phyloP scores from a whole-genome alignment of 2,797 vertebrate species.

The Phaenicophaeus curvirostris region DNA sequence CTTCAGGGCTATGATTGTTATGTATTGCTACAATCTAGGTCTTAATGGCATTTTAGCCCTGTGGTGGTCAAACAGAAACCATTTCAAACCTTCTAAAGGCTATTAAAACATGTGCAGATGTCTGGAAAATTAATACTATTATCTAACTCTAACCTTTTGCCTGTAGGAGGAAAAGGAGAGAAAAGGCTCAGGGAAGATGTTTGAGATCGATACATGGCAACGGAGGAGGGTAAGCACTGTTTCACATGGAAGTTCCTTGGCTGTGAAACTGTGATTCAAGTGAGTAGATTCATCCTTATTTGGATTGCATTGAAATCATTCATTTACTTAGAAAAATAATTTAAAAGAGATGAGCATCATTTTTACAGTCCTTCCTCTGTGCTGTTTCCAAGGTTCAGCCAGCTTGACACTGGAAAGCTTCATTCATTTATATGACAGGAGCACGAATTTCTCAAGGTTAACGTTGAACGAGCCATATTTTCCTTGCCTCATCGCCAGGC shows the following conservation, averaged over 20 bases:
- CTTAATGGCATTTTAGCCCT: conserved; percentile 80
- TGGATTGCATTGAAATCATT: conserved; percentile 43
- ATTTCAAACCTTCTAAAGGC: conserved; percentile 78
- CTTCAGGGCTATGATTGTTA: conserved; percentile 70
- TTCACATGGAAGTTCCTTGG: conserved; percentile 55
- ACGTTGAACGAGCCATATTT: conserved; percentile 41
- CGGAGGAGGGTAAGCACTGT: conserved; percentile 41
- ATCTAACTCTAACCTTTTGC: conserved; percentile 79
- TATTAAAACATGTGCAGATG: conserved; percentile 83
- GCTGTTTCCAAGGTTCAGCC: conserved; percentile 46
- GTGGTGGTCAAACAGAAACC: conserved; percentile 77
- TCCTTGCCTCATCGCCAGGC: conserved; percentile 32
- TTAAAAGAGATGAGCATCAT: conserved; percentile 18
- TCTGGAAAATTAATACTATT: conserved; percentile 84
- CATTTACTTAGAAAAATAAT: conserved; percentile 63
- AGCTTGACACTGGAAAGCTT: not conserved
- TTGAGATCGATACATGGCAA: conserved; percentile 74
- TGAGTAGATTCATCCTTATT: conserved; percentile 42
- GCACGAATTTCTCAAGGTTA: conserved; percentile 57
- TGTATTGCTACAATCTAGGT: conserved; percentile 73
- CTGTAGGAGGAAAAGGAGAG: conserved; percentile 74
- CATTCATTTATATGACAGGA: conserved; percentile 60
- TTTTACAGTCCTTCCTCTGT: conserved; percentile 36
- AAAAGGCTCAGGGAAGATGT: conserved; percentile 71
- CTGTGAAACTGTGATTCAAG: conserved; percentile 13